A percentile compares a stretch with the other conserved stretches of the same genome.
Evolutionary conservation across 2,888 invertebrate species (phyloP).

Genomic region (Torymus aiolomorphi): DNA sequence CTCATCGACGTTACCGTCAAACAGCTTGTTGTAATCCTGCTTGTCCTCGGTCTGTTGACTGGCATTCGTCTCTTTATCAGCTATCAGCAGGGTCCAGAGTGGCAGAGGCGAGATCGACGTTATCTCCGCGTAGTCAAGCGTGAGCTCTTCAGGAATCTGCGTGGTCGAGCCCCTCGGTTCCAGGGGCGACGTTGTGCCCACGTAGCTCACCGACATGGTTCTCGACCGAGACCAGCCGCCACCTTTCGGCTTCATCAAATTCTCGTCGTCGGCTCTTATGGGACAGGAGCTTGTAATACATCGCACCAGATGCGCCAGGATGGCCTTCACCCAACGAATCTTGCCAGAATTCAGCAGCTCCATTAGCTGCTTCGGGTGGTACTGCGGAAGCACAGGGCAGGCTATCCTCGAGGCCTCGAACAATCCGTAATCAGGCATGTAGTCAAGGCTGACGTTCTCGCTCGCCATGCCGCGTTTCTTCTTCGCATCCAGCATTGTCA

Average conservation of each 20-base stretch:
- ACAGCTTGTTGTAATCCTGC: constrained; percentile 93
- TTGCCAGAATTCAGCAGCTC: constrained; percentile 98
- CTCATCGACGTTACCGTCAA: constrained; percentile 86
- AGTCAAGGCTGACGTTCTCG: constrained; percentile 79
- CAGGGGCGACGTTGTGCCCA: constrained; percentile 86
- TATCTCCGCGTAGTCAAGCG: constrained; percentile 95
- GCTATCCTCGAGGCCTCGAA: constrained; percentile 98
- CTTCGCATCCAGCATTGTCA: constrained; percentile 87
- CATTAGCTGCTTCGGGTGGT: constrained; percentile 99
- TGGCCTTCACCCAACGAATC: constrained; percentile 98
- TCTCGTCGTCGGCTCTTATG: constrained; percentile 76
- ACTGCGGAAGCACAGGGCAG: constrained; percentile 98
- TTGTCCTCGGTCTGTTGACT: constrained; percentile 74
- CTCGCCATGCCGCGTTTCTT: constrained; percentile 78
- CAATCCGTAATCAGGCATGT: constrained; percentile 94
- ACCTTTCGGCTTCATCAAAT: constrained; percentile 77
- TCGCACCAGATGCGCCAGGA: constrained; percentile 95
- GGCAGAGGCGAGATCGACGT: constrained; percentile 98
- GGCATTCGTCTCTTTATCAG: constrained; percentile 86
- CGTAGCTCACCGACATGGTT: constrained; percentile 92
- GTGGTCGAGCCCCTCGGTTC: constrained; percentile 87
- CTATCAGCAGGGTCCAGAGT: constrained; percentile 95
- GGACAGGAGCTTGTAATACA: constrained; percentile 79
- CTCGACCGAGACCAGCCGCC: constrained; percentile 90
- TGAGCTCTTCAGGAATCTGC: constrained; percentile 90